Conservation (phyloP, 2,888 invertebrate genomes). For the Drosophila flavopinicola region DNA sequence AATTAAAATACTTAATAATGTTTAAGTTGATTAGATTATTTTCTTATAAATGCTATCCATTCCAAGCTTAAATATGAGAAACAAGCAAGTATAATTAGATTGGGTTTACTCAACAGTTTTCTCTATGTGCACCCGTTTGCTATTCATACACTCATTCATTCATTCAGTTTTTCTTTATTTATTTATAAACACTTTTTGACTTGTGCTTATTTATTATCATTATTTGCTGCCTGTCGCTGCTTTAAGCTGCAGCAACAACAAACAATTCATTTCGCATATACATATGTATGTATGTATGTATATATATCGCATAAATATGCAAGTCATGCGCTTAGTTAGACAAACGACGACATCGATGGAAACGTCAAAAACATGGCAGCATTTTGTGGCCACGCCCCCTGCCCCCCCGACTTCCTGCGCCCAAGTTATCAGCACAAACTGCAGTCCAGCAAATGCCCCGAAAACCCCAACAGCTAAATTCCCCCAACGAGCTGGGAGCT, state of each 20-base stretch:
- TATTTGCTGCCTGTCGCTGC: constrained; percentile 37
- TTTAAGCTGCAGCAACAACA: constrained; percentile 12
- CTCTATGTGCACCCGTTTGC: not conserved
- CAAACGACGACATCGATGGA: constrained; percentile 25
- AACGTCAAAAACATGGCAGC: constrained; percentile 30
- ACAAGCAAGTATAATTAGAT: no score
- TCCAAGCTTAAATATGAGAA: no score
- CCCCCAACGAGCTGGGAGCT: constrained; percentile 35
- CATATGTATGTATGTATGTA: no score
- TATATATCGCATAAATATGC: constrained; percentile 71
- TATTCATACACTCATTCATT: constrained; percentile 15
- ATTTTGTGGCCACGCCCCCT: constrained; percentile 6
- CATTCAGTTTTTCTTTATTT: constrained; percentile 34
- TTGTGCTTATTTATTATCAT: constrained; percentile 48
- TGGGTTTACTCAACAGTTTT: constrained; percentile 1
- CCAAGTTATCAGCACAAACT: constrained; percentile 19
- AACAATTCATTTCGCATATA: no score
- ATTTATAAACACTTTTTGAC: constrained; percentile 56
- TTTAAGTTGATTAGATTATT: no score
- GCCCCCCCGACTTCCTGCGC: no score
- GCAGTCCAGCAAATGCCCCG: constrained; percentile 41
- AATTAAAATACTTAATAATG: no score
- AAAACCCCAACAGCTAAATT: constrained; percentile 21
- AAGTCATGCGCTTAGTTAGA: constrained; percentile 72
- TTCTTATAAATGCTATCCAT: no score